phyloP scores from a whole-genome alignment of 2,888 invertebrate genomes.

The Papilio elwesi region DNA sequence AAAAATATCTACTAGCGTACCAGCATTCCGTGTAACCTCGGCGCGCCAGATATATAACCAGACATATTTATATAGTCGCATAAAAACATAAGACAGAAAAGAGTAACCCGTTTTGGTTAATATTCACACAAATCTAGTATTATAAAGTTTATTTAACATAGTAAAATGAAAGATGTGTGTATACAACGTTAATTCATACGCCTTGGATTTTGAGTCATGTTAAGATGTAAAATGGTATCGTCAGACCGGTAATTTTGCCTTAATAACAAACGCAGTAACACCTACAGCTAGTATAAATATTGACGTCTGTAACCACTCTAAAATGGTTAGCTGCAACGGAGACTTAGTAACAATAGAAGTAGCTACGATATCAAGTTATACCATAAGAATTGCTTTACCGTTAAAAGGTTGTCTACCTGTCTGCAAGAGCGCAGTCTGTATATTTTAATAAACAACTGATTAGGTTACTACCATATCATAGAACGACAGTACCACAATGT shows the following conservation, averaged over 20 bases:
- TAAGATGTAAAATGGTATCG: not conserved
- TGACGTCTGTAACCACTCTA: too few species aligned
- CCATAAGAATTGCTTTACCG: too few species aligned
- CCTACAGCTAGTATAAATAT: too few species aligned
- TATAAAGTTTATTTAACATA: not conserved
- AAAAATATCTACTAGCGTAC: conserved; percentile 10
- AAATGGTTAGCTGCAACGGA: too few species aligned
- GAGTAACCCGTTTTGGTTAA: not conserved
- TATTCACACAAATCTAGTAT: not conserved
- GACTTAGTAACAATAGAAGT: too few species aligned
- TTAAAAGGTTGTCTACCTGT: too few species aligned
- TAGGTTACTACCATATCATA: not conserved
- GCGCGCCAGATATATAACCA: not conserved
- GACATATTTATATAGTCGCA: not conserved
- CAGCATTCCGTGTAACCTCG: conserved; percentile 3
- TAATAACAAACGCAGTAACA: too few species aligned
- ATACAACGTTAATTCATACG: not conserved
- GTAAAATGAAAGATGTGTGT: not conserved
- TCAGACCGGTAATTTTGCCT: not conserved
- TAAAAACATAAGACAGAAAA: too few species aligned
- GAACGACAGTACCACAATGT: not conserved
- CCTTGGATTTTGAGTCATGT: not conserved
- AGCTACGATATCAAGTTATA: too few species aligned
- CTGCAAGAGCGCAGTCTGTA: not conserved
- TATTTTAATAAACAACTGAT: not conserved